Evolutionary conservation across 2,797 vertebrate species (phyloP).

Genomic region (Yasuhikotakia modesta): DNA sequence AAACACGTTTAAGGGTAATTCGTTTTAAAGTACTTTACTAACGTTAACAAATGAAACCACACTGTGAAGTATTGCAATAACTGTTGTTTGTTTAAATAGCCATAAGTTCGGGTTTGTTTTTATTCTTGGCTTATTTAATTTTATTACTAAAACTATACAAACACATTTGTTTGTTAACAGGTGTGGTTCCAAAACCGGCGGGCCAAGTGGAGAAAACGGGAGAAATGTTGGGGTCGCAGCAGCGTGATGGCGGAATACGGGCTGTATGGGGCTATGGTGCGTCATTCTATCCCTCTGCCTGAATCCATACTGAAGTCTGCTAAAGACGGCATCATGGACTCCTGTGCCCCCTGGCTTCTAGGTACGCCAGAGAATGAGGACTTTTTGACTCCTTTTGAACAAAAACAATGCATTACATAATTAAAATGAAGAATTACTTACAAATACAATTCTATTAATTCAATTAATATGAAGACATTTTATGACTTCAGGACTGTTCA

Average conservation of each 20-base stretch:
- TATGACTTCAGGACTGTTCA: neutral
- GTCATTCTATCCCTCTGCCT: conserved; percentile 95
- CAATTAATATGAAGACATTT: neutral
- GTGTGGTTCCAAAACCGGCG: conserved; percentile 99
- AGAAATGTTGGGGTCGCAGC: conserved; percentile 98
- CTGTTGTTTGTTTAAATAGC: neutral
- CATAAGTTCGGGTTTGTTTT: neutral
- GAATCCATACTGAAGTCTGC: conserved; percentile 99
- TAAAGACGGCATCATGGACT: conserved; percentile 99
- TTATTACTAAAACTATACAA: neutral
- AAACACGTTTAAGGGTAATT: neutral
- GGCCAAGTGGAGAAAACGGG: conserved; percentile 97
- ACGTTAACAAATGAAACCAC: neutral
- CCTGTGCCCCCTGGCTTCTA: conserved; percentile 96
- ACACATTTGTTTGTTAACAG: conserved; percentile 66
- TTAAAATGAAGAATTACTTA: neutral
- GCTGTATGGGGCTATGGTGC: conserved; percentile 97
- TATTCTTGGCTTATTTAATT: neutral
- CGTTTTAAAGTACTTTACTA: neutral
- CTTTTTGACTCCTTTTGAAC: neutral
- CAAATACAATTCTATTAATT: neutral
- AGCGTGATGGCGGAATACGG: conserved; percentile 98
- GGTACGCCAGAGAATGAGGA: conserved; percentile 77
- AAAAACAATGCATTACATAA: neutral
- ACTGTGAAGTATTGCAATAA: too few relatives aligned